Evolutionary conservation across 2,888 invertebrate genomes (phyloP).

Genomic region (Macaria liturata): DNA sequence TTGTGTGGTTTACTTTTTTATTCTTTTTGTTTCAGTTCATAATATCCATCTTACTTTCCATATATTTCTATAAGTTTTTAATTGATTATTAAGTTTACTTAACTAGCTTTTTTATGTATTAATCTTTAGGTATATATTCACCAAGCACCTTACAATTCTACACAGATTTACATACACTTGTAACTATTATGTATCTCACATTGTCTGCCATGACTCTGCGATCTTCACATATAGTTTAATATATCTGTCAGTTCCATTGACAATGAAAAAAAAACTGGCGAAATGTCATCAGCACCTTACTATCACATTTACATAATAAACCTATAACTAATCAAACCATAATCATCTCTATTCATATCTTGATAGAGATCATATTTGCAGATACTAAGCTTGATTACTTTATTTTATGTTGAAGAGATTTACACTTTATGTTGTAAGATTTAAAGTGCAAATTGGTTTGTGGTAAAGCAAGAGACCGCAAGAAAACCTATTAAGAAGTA

Average conservation of each 20-base stretch:
- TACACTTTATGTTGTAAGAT: not conserved
- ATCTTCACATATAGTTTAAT: not conserved
- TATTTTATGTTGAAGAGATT: conserved; percentile 9
- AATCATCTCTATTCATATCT: conserved; percentile 2
- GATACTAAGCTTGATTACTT: conserved; percentile 11
- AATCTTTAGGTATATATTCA: too few species aligned
- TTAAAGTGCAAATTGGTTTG: conserved; percentile 14
- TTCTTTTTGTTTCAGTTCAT: too few species aligned
- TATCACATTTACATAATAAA: conserved; percentile 17
- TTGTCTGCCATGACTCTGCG: conserved; percentile 1
- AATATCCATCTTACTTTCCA: too few species aligned
- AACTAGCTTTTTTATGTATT: too few species aligned
- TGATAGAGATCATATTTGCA: conserved; percentile 2
- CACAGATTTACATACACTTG: too few species aligned
- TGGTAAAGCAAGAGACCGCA: conserved; percentile 29
- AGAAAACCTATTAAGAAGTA: conserved; percentile 43
- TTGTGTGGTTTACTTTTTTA: too few species aligned
- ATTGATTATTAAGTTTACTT: too few species aligned
- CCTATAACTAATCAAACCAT: conserved; percentile 1
- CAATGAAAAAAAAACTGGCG: not conserved
- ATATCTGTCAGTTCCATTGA: too few species aligned
- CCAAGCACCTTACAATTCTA: not conserved
- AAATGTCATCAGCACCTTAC: conserved; percentile 28
- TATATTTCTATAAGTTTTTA: too few species aligned
- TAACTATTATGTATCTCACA: not conserved